Evolutionary conservation across 92 coral and sea anemone genomes (phyloP).

Genomic region (Siderastrea radians): DNA sequence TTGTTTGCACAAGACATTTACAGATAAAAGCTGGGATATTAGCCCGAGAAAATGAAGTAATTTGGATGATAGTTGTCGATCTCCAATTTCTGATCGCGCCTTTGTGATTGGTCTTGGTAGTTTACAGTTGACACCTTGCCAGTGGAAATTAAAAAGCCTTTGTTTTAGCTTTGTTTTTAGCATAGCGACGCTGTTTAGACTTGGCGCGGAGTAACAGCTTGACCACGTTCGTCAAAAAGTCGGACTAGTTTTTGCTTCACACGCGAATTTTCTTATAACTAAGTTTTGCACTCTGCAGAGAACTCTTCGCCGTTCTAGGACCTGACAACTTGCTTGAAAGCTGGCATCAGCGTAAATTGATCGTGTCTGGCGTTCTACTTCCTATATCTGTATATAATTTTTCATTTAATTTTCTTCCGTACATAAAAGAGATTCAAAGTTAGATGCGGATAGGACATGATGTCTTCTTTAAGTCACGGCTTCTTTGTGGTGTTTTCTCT

Average conservation of each 20-base stretch:
- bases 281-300: too few species aligned
- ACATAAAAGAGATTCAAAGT: neutral
- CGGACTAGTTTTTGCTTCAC: neutral
- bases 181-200: neutral
- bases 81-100: neutral
- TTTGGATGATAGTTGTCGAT: slow-evolving; percentile 5
- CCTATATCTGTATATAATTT: too few species aligned
- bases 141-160: neutral
- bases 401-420: too few species aligned
- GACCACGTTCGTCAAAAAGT: neutral
- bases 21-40: slow-evolving; percentile 10
- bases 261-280: too few species aligned
- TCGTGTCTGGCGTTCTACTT: too few species aligned
- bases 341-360: too few species aligned
- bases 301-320: too few species aligned
- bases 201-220: neutral
- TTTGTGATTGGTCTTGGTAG: slow-evolving; percentile 9
- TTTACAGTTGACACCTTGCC: neutral
- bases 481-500: neutral
- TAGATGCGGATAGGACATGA: neutral
- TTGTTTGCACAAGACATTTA: slow-evolving; percentile 13
- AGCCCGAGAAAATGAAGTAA: neutral
- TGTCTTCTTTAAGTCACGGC: neutral
- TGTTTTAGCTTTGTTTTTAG: neutral
- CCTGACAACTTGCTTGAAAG: too few species aligned